Evolutionary conservation across 2,113 vertebrate species (phyloP).

Genomic region (Phyllostomus discolor): DNA sequence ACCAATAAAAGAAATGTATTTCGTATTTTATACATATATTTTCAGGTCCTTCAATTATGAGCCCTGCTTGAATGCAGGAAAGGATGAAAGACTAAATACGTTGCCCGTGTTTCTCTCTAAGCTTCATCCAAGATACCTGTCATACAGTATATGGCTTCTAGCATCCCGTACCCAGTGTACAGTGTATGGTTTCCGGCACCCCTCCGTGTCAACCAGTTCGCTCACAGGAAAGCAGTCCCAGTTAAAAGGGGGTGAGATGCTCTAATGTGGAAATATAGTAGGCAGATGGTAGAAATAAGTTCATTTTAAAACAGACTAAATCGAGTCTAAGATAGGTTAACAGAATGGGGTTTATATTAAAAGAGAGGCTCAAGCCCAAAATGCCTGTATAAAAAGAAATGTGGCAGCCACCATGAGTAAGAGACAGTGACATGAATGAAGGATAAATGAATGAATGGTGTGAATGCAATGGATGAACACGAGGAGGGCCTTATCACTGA

Average conservation of each 20-base stretch:
- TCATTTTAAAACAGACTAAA: conserved; percentile 18
- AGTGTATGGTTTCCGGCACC: background rate
- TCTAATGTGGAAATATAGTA: background rate
- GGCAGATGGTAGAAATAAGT: background rate
- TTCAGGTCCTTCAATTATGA: background rate
- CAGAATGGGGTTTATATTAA: background rate
- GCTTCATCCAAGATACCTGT: background rate
- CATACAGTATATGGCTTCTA: background rate
- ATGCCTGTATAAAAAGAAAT: background rate
- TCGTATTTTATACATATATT: background rate
- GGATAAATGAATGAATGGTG: background rate
- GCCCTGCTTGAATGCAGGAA: background rate
- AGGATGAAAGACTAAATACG: background rate
- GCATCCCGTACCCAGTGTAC: background rate
- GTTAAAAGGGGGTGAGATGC: background rate
- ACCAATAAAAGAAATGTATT: background rate
- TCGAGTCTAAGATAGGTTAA: background rate
- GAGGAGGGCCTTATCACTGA: background rate
- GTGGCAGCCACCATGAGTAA: background rate
- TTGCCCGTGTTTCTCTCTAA: background rate
- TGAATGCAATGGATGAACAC: background rate
- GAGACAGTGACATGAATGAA: background rate
- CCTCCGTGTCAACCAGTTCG: background rate
- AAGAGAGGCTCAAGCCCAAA: background rate
- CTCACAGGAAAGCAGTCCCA: background rate